Percentiles rank a stretch among this genome's conserved stretches.
Evolutionary conservation across 2,113 vertebrate species (phyloP).

Genomic region (Galemys pyrenaicus): DNA sequence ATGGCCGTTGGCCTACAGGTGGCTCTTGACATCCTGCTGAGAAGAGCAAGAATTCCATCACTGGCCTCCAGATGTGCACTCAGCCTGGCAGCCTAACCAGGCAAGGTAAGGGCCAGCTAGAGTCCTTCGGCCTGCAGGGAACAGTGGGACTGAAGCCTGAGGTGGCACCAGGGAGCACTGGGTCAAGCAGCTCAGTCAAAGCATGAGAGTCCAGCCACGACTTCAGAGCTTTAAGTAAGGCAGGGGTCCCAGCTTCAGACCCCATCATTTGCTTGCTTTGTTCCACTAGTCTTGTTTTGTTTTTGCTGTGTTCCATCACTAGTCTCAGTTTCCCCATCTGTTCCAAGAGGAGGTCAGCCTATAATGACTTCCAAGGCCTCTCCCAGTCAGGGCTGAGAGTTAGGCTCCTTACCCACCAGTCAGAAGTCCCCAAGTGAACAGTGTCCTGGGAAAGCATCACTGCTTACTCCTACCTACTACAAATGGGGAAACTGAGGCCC

Average conservation of each 20-base stretch:
- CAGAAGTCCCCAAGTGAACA: not conserved
- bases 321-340: not conserved
- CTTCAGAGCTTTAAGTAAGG: not conserved
- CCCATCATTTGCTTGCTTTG: not conserved
- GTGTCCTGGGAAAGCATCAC: not conserved
- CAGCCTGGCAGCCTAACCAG: conserved; percentile 91
- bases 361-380: not conserved
- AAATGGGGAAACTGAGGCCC: not conserved
- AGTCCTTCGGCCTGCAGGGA: not conserved
- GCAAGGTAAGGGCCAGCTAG: conserved; percentile 81
- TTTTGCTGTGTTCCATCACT: not conserved
- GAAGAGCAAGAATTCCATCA: conserved; percentile 92
- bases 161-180: not conserved
- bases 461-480: not conserved
- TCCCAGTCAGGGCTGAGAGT: not conserved
- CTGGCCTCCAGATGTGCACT: conserved; percentile 90
- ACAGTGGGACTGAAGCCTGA: not conserved
- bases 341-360: not conserved
- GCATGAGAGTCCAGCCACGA: not conserved
- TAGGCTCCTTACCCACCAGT: not conserved
- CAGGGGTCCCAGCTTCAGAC: not conserved
- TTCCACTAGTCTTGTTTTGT: not conserved
- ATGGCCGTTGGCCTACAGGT: conserved; percentile 94
- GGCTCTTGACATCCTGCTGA: conserved; percentile 93
- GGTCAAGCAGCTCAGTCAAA: too few relatives aligned